Percentiles rank a stretch among this genome's conserved stretches.
These are phyloP conservation scores for Pipistrellus nathusii DNA, from an alignment of 2,797 vertebrate genomes.

Conservation along the genomic window DNA sequence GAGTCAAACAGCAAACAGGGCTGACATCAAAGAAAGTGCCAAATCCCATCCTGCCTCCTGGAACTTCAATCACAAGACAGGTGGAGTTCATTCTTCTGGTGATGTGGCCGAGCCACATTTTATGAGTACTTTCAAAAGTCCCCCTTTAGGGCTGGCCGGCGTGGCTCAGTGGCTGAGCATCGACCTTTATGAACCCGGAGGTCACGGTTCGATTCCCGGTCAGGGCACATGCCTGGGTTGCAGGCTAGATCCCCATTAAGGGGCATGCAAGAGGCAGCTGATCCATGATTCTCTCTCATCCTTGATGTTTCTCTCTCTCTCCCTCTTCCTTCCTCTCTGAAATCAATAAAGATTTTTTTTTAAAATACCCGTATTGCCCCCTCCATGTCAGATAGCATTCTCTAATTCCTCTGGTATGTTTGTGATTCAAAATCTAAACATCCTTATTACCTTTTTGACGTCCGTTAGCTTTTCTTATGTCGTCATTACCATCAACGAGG, in stretches of 20 bases:
- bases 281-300: no score
- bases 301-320: no score
- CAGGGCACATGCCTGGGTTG: no score
- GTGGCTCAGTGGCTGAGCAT: no score
- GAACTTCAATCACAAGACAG: neutral
- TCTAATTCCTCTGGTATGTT: neutral
- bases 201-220: no score
- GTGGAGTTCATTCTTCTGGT: neutral
- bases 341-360: no score
- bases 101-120: neutral
- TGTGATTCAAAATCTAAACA: neutral
- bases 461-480: neutral
- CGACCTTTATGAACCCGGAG: no score
- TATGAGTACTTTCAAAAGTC: neutral
- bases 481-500: neutral
- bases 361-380: neutral
- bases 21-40: neutral
- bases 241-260: no score
- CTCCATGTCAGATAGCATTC: neutral
- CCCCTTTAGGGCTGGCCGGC: no score
- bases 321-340: no score
- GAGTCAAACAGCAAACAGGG: neutral
- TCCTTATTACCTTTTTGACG: neutral
- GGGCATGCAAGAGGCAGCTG: no score
- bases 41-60: neutral